Evolutionary conservation across 2,888 invertebrate species (phyloP).

Genomic region (Drosophila quinaria): DNA sequence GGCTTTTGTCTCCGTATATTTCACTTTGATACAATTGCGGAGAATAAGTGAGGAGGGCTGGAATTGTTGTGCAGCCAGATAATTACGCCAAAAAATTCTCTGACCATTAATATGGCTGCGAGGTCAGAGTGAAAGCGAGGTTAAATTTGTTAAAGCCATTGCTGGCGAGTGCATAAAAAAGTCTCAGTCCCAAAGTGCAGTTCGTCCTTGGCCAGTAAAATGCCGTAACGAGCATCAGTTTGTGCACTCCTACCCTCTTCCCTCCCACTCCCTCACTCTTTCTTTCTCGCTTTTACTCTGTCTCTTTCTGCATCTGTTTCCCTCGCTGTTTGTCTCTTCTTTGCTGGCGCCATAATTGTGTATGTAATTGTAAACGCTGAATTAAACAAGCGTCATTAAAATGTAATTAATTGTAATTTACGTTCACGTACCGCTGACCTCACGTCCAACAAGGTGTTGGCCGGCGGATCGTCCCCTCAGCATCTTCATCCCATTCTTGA

Average conservation of each 20-base stretch:
- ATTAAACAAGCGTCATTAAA: conserved; percentile 84
- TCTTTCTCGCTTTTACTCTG: conserved; percentile 18
- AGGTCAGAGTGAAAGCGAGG: conserved; percentile 42
- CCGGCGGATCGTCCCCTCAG: conserved; percentile 26
- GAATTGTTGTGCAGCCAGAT: conserved; percentile 44
- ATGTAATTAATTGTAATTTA: conserved; percentile 84
- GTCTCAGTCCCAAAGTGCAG: conserved; percentile 35
- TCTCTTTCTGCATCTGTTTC: conserved; percentile 27
- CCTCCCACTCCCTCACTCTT: conserved; percentile 10
- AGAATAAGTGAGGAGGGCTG: neutral
- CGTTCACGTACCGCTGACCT: conserved; percentile 68
- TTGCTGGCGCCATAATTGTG: conserved; percentile 73
- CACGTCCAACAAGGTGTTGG: conserved; percentile 59
- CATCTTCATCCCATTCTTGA: conserved; percentile 49
- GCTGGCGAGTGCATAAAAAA: conserved; percentile 62
- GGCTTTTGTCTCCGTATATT: conserved; percentile 63
- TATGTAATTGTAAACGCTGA: conserved; percentile 82
- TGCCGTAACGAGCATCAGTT: conserved; percentile 64
- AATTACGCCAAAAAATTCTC: conserved; percentile 53
- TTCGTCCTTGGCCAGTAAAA: conserved; percentile 41
- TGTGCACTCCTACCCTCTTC: conserved; percentile 5
- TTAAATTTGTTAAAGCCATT: conserved; percentile 75
- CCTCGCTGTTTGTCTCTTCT: conserved; percentile 9
- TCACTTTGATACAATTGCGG: conserved; percentile 59
- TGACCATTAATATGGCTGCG: conserved; percentile 64